Percentiles rank a stretch among this genome's conserved stretches.
Evolutionary conservation across 2,113 vertebrate genomes (phyloP).

Genomic region (Campylorhamphus procurvoides): DNA sequence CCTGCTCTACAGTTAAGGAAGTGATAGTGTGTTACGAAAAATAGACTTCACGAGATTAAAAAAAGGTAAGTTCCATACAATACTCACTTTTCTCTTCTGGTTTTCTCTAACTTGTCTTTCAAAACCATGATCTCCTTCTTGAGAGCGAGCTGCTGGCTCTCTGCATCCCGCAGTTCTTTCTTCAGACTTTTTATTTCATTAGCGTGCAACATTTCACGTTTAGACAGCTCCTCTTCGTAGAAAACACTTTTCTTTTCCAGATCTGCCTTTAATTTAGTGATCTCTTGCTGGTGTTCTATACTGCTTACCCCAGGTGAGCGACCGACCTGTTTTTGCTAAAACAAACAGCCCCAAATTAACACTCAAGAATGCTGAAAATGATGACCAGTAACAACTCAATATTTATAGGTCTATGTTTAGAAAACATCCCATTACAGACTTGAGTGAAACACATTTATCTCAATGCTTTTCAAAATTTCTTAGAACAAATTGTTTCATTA

Average conservation of each 20-base stretch:
- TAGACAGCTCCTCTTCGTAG: constrained; percentile 90
- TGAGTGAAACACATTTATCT: not conserved
- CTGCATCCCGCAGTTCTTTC: constrained; percentile 93
- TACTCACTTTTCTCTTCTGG: constrained; percentile 89
- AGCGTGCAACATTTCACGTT: constrained; percentile 87
- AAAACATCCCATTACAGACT: not conserved
- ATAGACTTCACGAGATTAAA: not conserved
- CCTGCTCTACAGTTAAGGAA: not conserved
- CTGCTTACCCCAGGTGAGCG: constrained; percentile 80
- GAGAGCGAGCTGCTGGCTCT: constrained; percentile 92
- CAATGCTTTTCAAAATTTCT: not conserved
- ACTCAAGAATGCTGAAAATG: not conserved
- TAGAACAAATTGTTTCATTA: not conserved
- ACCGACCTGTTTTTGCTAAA: constrained; percentile 87
- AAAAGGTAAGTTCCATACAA: not conserved
- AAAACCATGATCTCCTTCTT: constrained; percentile 96
- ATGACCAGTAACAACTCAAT: not conserved
- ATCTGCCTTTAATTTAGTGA: constrained; percentile 88
- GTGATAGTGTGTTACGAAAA: not conserved
- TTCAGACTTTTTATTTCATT: constrained; percentile 89
- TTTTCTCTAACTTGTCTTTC: constrained; percentile 97
- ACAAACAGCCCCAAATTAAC: constrained; percentile 45
- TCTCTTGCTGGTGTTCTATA: constrained; percentile 90
- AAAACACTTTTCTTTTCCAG: constrained; percentile 92
- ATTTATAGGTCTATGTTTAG: not conserved